These are phyloP conservation scores for Plecturocebus donacophilus DNA, from an alignment of 2,113 vertebrate genomes.

Conservation along the genomic window DNA sequence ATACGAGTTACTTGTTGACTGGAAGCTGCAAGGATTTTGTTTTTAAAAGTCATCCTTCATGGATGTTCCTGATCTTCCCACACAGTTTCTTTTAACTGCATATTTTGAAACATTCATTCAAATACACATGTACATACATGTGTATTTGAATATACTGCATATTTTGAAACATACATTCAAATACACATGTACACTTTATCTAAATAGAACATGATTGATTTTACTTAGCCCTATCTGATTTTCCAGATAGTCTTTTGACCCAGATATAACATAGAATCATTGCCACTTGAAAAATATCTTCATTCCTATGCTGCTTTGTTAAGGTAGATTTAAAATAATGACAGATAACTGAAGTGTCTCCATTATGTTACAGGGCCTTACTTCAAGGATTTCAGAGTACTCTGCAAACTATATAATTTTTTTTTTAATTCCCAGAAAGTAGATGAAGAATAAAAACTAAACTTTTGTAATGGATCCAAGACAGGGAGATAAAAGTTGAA, in stretches of 20 bases:
- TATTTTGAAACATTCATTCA: background rate
- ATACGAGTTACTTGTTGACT: background rate
- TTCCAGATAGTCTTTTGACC: background rate
- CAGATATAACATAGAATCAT: background rate
- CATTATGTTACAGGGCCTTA: background rate
- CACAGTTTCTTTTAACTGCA: background rate
- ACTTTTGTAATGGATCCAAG: background rate
- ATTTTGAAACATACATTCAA: background rate
- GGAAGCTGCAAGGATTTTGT: background rate
- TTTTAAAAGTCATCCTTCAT: background rate
- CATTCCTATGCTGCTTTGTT: background rate
- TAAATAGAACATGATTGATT: background rate
- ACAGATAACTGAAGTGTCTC: background rate
- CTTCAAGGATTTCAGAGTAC: background rate
- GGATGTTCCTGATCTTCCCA: background rate
- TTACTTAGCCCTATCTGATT: background rate
- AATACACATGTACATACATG: too few species aligned
- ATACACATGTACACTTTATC: too few species aligned
- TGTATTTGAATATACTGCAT: too few species aligned
- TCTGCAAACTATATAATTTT: background rate
- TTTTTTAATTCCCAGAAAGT: background rate
- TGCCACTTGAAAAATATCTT: background rate
- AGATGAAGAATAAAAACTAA: background rate
- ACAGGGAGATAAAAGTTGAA: background rate
- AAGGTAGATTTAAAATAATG: background rate